A percentile compares a stretch with the other conserved stretches of the same genome.
Conservation (phyloP, 2,888 invertebrate genomes). For the Coleophora deauratella region DNA sequence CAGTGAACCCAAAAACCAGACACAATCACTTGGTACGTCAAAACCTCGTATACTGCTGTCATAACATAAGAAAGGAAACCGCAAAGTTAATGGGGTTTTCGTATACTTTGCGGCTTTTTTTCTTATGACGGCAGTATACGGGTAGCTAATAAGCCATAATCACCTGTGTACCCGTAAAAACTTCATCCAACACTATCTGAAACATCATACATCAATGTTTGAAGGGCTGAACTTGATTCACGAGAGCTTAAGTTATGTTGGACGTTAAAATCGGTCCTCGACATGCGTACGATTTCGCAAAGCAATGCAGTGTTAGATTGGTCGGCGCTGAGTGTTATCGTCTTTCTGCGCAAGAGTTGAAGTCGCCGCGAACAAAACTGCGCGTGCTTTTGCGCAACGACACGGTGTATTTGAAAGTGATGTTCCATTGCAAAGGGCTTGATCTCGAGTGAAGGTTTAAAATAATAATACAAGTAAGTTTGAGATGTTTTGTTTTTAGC, state of each 20-base stretch:
- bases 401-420: slow-evolving; percentile 7
- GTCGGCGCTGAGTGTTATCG: slow-evolving; percentile 3
- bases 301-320: slow-evolving; percentile 15
- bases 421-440: slow-evolving; percentile 11
- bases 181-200: neutral
- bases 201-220: neutral
- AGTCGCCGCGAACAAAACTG: neutral
- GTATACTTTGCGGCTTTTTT: too few relatives aligned
- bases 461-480: too few relatives aligned
- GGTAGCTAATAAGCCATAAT: slow-evolving; percentile 15
- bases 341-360: too few relatives aligned
- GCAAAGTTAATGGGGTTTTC: too few relatives aligned
- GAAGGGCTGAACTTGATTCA: neutral
- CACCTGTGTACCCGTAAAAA: slow-evolving; percentile 6
- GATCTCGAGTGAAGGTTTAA: slow-evolving; percentile 9
- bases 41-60: too few relatives aligned
- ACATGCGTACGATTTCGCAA: slow-evolving; percentile 16
- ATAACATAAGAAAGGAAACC: too few relatives aligned
- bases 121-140: too few relatives aligned
- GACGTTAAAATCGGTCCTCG: slow-evolving; percentile 9
- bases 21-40: slow-evolving; percentile 5
- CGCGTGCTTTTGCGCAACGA: slow-evolving; percentile 9
- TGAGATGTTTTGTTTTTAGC: neutral
- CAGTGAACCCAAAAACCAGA: slow-evolving; percentile 15
- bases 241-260: neutral